A percentile compares a stretch with the other conserved stretches of the same genome.
Evolutionary conservation across 2,888 invertebrate genomes (phyloP).

Genomic region (Nectonema munidae): DNA sequence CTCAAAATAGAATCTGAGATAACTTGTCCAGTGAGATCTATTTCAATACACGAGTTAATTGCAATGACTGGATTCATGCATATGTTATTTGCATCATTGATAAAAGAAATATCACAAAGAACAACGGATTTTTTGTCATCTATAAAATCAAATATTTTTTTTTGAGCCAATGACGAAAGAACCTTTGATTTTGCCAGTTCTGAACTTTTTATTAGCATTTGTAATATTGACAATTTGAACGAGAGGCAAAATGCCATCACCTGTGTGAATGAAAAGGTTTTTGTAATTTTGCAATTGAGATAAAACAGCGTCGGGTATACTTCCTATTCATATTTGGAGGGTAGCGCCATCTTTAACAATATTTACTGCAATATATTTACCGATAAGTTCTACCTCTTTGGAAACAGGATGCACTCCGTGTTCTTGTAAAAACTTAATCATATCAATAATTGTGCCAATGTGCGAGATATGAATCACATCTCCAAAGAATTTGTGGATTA

Average conservation of each 20-base stretch:
- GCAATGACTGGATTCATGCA: conserved; percentile 68
- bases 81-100: conserved; percentile 47
- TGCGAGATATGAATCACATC: conserved; percentile 56
- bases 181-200: conserved; percentile 56
- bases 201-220: conserved; percentile 45
- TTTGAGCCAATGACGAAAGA: conserved; percentile 62
- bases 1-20: conserved; percentile 65
- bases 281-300: conserved; percentile 44
- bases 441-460: conserved; percentile 47
- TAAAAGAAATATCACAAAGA: conserved; percentile 55
- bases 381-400: conserved; percentile 40
- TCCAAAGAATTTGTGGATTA: no score
- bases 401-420: conserved; percentile 34
- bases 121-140: conserved; percentile 70
- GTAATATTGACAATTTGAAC: conserved; percentile 53
- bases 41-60: conserved; percentile 76
- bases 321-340: conserved; percentile 65
- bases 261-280: conserved; percentile 70
- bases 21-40: conserved; percentile 68
- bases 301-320: conserved; percentile 67
- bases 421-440: conserved; percentile 30
- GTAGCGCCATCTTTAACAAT: conserved; percentile 66
- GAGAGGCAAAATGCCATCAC: conserved; percentile 58
- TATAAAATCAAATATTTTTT: conserved; percentile 55
- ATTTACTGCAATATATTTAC: conserved; percentile 52